Base-by-base conservation (phyloP, 2,797 vertebrate species). In the Microctenopoma lineatum region DNA sequence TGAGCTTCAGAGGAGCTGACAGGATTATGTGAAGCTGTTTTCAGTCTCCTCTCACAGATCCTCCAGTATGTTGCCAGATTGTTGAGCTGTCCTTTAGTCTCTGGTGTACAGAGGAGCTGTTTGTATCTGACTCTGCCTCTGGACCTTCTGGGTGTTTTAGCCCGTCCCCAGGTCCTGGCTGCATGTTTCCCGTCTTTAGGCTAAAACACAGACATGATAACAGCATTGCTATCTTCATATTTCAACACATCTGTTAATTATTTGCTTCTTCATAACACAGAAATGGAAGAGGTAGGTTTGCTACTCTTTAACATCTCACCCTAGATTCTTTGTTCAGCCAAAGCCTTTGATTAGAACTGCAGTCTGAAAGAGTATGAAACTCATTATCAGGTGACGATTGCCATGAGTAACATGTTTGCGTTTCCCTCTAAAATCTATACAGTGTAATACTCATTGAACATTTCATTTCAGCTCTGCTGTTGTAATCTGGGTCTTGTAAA, bases 401-500 rank as follows among this genome's bases (percentile, higher is more conserved):
- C 39, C 2, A 0, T 16, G 55, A 51, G 4, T 13, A 25, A 67
- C 52, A 47, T 71, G 68, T 79, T 77, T 81, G 75, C 70, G 51
- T 75, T 75, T 29, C 21, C 41, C 29, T 38, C 3, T n/a, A 13
- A 32, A 55, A 64, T 73, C 81, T 21, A 42, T 60, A 62, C 26
- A 29, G 7, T 55, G 32, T 2, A 14, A 16, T 16, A 12, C 21
- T 79, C 56, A 75, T 59, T 71, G 66, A 76, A 59, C 66, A 34
- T 39, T 66, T 89, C 16, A 68, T 73, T 57, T 7, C 56, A 13
- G 51, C 59, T 60, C 55, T 32, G 5, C 54, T 5, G 5, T 29
- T 58, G 48, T 65, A 85, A 70, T 82, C 44, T 32, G 55, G 39
- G 25, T 51, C 41, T 58, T 45, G 9, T 76, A 50, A 73, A 67